Conservation (phyloP, 53 echinoderm and acorn worm genomes). For the Antedon mediterranea region DNA sequence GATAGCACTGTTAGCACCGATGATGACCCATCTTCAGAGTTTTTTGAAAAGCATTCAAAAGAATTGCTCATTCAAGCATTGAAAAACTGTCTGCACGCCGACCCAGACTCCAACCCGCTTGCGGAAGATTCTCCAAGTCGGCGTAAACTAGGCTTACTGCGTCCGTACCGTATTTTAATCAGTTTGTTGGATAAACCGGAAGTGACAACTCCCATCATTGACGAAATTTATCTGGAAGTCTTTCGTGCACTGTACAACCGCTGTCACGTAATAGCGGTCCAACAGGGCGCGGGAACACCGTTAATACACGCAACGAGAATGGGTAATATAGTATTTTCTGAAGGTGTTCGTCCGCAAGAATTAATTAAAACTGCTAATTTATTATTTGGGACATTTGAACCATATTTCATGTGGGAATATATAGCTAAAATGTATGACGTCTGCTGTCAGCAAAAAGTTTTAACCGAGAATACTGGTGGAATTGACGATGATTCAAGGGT, state of each 20-base stretch:
- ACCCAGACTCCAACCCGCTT: constrained; percentile 21
- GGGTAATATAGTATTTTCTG: constrained; percentile 16
- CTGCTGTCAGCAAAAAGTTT: constrained; percentile 65
- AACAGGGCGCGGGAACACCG: not conserved
- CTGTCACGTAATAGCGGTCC: constrained; percentile 14
- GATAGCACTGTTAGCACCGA: constrained; percentile 48
- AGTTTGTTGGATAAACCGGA: constrained; percentile 94
- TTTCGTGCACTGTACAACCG: constrained; percentile 77
- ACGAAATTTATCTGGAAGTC: constrained; percentile 85
- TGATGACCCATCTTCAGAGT: constrained; percentile 52
- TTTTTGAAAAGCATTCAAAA: constrained; percentile 75
- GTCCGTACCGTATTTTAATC: constrained; percentile 75
- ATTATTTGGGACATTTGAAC: constrained; percentile 82
- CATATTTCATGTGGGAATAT: constrained; percentile 97
- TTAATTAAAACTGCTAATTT: constrained; percentile 95
- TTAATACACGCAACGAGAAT: not conserved
- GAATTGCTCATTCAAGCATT: constrained; percentile 50
- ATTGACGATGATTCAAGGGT: constrained; percentile 17
- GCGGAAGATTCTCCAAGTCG: constrained; percentile 30
- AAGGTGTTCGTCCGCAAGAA: constrained; percentile 43
- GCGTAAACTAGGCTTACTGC: constrained; percentile 42
- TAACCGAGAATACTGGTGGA: constrained; percentile 24
- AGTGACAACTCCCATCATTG: constrained; percentile 54
- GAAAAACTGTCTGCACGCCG: constrained; percentile 47
- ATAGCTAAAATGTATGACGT: constrained; percentile 70